phyloP scores from a whole-genome alignment of 1,140 invertebrate genomes.

The Drosophila lowei region DNA sequence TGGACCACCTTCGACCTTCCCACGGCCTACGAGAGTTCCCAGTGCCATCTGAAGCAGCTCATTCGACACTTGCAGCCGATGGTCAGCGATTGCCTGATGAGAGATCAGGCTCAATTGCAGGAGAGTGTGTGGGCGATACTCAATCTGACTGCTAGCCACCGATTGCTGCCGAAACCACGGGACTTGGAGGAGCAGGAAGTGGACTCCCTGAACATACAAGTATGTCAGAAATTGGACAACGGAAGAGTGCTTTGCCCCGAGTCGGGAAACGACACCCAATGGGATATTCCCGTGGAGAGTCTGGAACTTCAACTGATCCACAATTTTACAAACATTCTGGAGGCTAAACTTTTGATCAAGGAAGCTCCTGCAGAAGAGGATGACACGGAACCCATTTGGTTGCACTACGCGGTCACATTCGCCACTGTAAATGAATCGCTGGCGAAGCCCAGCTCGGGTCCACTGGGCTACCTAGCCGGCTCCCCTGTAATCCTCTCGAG shows the following conservation, averaged over 20 bases:
- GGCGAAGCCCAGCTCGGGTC: slow-evolving; percentile 53
- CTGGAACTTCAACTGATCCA: slow-evolving; percentile 51
- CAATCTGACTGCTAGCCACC: slow-evolving; percentile 50
- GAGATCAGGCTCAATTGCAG: slow-evolving; percentile 33
- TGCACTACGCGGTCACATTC: slow-evolving; percentile 34
- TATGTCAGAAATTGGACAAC: slow-evolving; percentile 33
- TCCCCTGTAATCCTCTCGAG: slow-evolving; percentile 56
- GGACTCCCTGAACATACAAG: slow-evolving; percentile 29
- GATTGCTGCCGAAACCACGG: slow-evolving; percentile 34
- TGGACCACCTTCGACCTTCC: slow-evolving; percentile 59
- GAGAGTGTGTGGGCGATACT: slow-evolving; percentile 37
- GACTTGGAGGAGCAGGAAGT: slow-evolving; percentile 43
- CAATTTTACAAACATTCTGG: slow-evolving; percentile 58
- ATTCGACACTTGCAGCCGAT: slow-evolving; percentile 59
- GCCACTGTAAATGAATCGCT: slow-evolving; percentile 1
- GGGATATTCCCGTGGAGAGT: slow-evolving; percentile 34
- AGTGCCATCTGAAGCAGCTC: slow-evolving; percentile 57
- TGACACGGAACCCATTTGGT: slow-evolving; percentile 36
- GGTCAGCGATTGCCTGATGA: slow-evolving; percentile 46
- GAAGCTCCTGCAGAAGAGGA: slow-evolving; percentile 2
- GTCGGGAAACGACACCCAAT: slow-evolving; percentile 31
- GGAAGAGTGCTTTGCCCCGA: slow-evolving; percentile 15
- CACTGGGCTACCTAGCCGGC: slow-evolving; percentile 67
- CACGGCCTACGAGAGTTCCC: slow-evolving; percentile 37
- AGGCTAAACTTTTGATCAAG: slow-evolving; percentile 28